Base-by-base conservation (phyloP, 1,140 invertebrate genomes). In the Neelides sp. region DNA sequence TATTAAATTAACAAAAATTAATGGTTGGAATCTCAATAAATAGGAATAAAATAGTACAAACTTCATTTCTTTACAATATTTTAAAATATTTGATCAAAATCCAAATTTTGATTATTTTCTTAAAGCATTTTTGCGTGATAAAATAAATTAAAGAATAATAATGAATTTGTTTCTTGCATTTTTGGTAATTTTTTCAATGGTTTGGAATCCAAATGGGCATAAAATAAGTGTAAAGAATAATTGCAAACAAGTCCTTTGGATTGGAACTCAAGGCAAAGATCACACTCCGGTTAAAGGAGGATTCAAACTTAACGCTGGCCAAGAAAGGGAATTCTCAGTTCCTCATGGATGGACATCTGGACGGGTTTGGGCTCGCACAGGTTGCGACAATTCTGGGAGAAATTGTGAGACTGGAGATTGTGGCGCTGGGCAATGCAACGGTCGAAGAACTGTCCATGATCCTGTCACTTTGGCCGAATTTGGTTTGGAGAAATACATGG, bases 401-500 rank as follows among this genome's bases (percentile, higher is more conserved):
- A 47, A 51, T 42, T 65, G 64, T 49, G 50, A 52, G 17, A 64
- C 64, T 15, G 64, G 64, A 19, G 62, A 65, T 48, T 65, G 64
- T 49, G 64, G 62, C 12, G 42, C 54, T 8, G 36, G 41, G 2
- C 13, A 55, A n/a, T 48, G 59, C 7, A 55, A 53, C 34, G 58
- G 62, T 28, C 52, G 58, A 2, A 37, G 54, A 12, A 58, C 59
- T n/a, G 59, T 61, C 13, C 40, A 51, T 3, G 55, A 61, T 0
- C 61, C 65, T 20, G 64, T 59, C 8, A 62, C 65, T 13, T 48
- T 67, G 2, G 64, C 63, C 1, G 65, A 66, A 50, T 59, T 66
- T 12, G 64, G 62, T 0, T 53, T 66, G 26, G 57, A 62, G 15
- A 48, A 56, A 19, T 47, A 13, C 8, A 54, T 34, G 23, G 59